phyloP scores from a whole-genome alignment of 2,888 invertebrate species.

The Cosmia trapezina region DNA sequence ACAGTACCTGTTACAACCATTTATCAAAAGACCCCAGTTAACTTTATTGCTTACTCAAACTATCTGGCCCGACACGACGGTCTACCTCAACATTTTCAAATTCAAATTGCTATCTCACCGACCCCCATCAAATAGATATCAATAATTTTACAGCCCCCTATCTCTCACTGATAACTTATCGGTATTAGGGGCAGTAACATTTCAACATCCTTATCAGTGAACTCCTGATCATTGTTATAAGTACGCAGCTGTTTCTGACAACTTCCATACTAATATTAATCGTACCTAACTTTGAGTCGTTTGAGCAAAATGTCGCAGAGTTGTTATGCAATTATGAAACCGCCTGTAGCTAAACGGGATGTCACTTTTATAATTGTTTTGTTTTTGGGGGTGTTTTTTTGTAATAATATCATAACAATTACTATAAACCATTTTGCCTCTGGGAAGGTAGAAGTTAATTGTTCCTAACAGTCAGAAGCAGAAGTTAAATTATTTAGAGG shows the following conservation, averaged over 20 bases:
- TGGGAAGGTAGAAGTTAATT: not conserved
- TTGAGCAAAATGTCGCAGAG: constrained; percentile 35
- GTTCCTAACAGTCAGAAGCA: not conserved
- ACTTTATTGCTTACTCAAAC: not conserved
- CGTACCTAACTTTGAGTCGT: constrained; percentile 44
- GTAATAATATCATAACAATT: not conserved
- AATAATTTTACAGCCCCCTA: constrained; percentile 13
- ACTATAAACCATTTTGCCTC: not conserved
- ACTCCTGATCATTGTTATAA: constrained; percentile 36
- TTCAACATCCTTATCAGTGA: no score
- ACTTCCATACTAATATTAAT: constrained; percentile 47
- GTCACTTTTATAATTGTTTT: constrained; percentile 18
- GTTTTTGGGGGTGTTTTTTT: not conserved
- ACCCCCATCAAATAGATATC: constrained; percentile 28
- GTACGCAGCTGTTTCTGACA: constrained; percentile 46
- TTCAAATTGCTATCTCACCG: not conserved
- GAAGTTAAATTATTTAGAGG: not conserved
- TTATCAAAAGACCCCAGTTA: not conserved
- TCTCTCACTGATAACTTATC: constrained; percentile 36
- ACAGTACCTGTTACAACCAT: not conserved
- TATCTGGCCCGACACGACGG: not conserved
- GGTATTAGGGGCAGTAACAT: no score
- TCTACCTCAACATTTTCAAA: constrained; percentile 6
- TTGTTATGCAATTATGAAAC: constrained; percentile 32
- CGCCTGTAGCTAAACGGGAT: constrained; percentile 11